Percentiles rank a stretch among this genome's conserved stretches.
Evolutionary conservation across 2,113 vertebrate genomes (phyloP).

Genomic region (Tretioscincus oriximinensis): DNA sequence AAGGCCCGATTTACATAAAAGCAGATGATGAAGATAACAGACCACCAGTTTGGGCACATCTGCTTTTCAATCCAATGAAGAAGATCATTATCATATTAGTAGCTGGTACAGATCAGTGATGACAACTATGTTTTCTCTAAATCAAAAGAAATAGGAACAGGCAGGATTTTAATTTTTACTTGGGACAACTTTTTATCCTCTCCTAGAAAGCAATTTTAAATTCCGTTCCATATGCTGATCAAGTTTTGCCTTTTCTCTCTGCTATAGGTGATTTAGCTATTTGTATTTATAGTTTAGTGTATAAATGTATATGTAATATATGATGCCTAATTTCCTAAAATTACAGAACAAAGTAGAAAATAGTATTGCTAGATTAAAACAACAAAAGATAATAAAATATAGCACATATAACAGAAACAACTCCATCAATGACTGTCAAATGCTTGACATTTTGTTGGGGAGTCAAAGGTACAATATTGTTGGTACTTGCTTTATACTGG

Average conservation of each 20-base stretch:
- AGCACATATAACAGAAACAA: no score
- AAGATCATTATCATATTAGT: not conserved
- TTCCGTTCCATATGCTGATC: not conserved
- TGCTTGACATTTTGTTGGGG: no score
- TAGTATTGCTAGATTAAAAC: no score
- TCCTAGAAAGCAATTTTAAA: not conserved
- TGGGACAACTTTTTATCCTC: not conserved
- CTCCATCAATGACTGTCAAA: no score
- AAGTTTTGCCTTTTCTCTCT: no score
- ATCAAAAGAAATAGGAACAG: not conserved
- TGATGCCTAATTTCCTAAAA: not conserved
- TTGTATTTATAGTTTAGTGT: not conserved
- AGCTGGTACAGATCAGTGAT: not conserved
- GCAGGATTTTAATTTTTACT: no score
- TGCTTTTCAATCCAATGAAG: not conserved
- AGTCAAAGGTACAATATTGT: no score
- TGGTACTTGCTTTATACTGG: no score
- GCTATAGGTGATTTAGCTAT: not conserved
- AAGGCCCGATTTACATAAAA: not conserved
- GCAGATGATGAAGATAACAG: not conserved
- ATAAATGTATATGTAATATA: not conserved
- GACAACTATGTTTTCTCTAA: no score
- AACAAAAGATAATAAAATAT: no score
- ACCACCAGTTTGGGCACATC: not conserved
- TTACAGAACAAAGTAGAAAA: no score